These are phyloP conservation scores for Gobiocypris rarus DNA, from an alignment of 2,113 vertebrate species.

Conservation along the genomic window DNA sequence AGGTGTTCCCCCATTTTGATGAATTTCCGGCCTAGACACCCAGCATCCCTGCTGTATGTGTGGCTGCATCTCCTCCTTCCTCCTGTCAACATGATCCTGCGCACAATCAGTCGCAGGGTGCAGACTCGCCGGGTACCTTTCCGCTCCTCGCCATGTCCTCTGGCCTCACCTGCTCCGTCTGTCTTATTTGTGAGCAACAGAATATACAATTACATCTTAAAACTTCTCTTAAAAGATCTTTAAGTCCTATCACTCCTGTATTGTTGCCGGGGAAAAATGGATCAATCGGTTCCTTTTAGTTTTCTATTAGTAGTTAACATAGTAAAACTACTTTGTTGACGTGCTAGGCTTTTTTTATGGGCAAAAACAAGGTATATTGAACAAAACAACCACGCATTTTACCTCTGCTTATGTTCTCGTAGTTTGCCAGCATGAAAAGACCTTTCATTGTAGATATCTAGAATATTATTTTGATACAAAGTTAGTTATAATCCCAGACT, in stretches of 20 bases:
- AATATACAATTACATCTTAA: neutral
- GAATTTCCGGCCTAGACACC: slow-evolving; percentile 70
- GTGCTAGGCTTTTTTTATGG: neutral
- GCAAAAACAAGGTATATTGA: slow-evolving; percentile 1
- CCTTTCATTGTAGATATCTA: slow-evolving; percentile 39
- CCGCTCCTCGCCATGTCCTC: slow-evolving; percentile 71
- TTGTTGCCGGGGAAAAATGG: neutral
- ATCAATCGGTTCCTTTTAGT: no score
- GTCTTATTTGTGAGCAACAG: neutral
- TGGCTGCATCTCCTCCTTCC: slow-evolving; percentile 69
- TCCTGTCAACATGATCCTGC: slow-evolving; percentile 73
- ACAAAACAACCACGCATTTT: slow-evolving; percentile 8
- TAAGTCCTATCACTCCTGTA: neutral
- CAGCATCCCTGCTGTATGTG: slow-evolving; percentile 70
- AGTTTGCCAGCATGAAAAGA: neutral
- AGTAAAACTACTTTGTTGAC: slow-evolving; percentile 7
- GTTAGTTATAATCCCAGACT: slow-evolving; percentile 43
- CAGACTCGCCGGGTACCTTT: slow-evolving; percentile 61
- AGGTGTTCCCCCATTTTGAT: slow-evolving; percentile 72
- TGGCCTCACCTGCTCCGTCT: slow-evolving; percentile 55
- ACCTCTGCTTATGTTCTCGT: slow-evolving; percentile 12
- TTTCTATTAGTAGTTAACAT: neutral
- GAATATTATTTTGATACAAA: slow-evolving; percentile 49
- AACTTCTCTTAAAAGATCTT: neutral
- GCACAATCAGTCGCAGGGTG: slow-evolving; percentile 60